Evolutionary conservation across 92 coral and sea anemone species (phyloP).

Genomic region (Chrysogorgia sp.): DNA sequence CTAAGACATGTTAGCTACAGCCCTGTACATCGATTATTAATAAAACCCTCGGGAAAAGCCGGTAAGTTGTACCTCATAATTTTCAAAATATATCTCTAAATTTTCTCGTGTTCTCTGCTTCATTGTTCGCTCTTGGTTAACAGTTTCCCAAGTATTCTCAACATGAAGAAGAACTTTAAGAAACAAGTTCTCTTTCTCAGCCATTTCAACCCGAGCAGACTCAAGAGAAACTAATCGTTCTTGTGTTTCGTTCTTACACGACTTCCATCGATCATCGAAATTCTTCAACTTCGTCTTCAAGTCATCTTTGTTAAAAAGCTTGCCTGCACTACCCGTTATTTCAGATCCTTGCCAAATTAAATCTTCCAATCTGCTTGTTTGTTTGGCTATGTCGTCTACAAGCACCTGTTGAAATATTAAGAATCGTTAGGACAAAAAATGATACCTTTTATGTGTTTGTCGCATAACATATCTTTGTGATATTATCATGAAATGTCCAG

Average conservation of each 20-base stretch:
- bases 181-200: constrained; percentile 68
- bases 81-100: constrained; percentile 69
- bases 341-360: constrained; percentile 98
- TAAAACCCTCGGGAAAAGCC: background rate
- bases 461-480: too few relatives aligned
- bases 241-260: constrained; percentile 70
- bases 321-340: constrained; percentile 84
- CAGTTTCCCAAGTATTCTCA: constrained; percentile 4
- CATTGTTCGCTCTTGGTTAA: background rate
- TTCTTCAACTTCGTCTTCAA: constrained; percentile 83
- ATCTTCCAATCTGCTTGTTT: constrained; percentile 78
- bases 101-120: constrained; percentile 22
- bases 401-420: constrained; percentile 53
- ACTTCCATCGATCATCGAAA: constrained; percentile 84
- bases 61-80: constrained; percentile 67
- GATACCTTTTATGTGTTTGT: too few relatives aligned
- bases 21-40: too few relatives aligned
- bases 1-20: too few relatives aligned
- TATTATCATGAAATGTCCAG: too few relatives aligned
- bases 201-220: constrained; percentile 71
- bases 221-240: constrained; percentile 71
- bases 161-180: background rate
- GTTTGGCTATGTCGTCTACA: constrained; percentile 74
- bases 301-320: constrained; percentile 72
- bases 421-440: background rate